Conservation (phyloP, 2,113 vertebrate genomes). For the Asarcornis scutulata region DNA sequence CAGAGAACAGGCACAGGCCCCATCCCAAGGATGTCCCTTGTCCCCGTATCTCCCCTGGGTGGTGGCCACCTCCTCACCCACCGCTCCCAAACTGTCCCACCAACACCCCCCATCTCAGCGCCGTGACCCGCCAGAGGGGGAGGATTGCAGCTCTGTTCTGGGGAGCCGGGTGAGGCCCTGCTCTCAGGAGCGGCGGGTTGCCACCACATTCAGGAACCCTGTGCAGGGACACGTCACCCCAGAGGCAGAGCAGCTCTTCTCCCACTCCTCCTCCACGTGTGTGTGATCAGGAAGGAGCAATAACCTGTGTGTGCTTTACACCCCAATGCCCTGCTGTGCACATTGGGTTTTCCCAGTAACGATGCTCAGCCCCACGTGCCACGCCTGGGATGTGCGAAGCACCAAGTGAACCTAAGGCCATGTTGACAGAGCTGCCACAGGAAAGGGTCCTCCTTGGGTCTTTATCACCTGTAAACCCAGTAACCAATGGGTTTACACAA, state of each 20-base stretch:
- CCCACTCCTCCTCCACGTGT: background rate
- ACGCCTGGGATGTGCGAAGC: background rate
- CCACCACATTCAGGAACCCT: background rate
- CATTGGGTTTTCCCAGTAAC: background rate
- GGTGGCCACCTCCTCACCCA: background rate
- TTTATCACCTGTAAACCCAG: background rate
- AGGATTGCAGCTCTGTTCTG: background rate
- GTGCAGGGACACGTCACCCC: background rate
- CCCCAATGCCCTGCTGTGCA: background rate
- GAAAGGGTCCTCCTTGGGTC: accelerated
- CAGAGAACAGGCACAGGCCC: background rate
- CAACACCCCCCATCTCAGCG: background rate
- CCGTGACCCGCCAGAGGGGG: accelerated
- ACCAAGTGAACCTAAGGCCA: background rate
- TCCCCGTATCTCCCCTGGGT: background rate
- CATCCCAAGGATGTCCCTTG: accelerated
- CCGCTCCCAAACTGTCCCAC: background rate
- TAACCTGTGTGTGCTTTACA: background rate
- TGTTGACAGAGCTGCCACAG: background rate
- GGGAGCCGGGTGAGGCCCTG: background rate
- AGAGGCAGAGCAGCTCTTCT: background rate
- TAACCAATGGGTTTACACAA: background rate
- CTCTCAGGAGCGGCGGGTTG: background rate
- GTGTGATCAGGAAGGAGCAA: background rate
- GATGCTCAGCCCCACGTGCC: background rate